phyloP scores from a whole-genome alignment of 2,113 vertebrate species.

The Lamprologus ornatipinnis region DNA sequence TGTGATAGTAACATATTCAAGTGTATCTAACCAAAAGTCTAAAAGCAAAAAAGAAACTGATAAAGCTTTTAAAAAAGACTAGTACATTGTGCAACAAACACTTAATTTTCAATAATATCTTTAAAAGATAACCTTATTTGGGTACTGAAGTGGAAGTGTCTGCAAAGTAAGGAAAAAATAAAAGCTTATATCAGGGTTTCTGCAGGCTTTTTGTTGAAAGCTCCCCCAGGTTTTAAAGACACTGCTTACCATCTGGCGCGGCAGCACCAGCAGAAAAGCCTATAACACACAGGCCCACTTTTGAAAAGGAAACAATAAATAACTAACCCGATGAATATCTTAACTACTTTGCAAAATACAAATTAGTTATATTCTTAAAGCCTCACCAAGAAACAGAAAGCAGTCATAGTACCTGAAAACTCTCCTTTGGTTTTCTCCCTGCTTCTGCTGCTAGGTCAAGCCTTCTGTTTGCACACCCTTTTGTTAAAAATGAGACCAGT shows the following conservation, averaged over 20 bases:
- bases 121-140: not conserved
- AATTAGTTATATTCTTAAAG: not conserved
- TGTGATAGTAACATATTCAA: not conserved
- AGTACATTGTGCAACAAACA: not conserved
- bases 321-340: not conserved
- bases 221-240: constrained; percentile 24
- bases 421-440: not conserved
- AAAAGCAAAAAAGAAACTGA: not conserved
- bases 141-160: not conserved
- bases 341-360: not conserved
- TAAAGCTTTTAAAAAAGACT: not conserved
- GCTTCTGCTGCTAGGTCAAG: not conserved
- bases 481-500: constrained; percentile 22
- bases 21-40: not conserved
- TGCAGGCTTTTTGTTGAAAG: not conserved
- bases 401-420: not conserved
- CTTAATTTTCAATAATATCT: not conserved
- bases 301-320: not conserved
- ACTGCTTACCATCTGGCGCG: not conserved
- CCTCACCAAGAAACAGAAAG: not conserved
- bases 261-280: not conserved
- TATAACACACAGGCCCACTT: not conserved
- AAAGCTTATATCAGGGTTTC: not conserved
- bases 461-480: not conserved
- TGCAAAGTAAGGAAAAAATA: not conserved